Evolutionary conservation across 2,113 vertebrate genomes (phyloP).

Genomic region (Tor tambroides): DNA sequence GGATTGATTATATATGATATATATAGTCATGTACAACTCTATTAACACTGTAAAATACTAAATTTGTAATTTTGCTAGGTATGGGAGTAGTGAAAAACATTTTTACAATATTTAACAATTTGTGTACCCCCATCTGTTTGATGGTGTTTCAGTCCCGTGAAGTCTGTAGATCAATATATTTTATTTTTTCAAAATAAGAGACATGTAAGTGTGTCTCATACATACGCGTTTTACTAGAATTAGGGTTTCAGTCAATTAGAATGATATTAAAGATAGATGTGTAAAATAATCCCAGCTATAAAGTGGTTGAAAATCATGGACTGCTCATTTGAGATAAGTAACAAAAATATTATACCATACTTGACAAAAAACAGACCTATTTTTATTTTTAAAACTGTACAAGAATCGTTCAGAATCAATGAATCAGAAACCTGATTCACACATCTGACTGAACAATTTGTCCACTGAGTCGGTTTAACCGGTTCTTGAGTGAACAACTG

Average conservation of each 20-base stretch:
- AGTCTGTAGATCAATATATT: conserved; percentile 22
- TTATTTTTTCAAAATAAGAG: conserved; percentile 23
- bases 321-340: background rate
- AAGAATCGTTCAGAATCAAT: background rate
- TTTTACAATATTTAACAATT: background rate
- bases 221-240: background rate
- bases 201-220: background rate
- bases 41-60: background rate
- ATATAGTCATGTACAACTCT: background rate
- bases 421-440: background rate
- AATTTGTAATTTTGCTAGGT: background rate
- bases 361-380: background rate
- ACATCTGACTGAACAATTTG: background rate
- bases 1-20: background rate
- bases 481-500: background rate
- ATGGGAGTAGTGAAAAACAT: background rate
- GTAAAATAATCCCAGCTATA: background rate
- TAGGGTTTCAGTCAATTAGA: background rate
- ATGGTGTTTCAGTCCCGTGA: conserved; percentile 18
- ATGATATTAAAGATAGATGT: background rate
- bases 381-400: background rate
- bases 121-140: rapidly evolving
- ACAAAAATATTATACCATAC: background rate
- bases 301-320: background rate
- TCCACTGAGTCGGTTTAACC: background rate